Base-by-base conservation (phyloP, 2,113 vertebrate species). In the Rafetus swinhoei region DNA sequence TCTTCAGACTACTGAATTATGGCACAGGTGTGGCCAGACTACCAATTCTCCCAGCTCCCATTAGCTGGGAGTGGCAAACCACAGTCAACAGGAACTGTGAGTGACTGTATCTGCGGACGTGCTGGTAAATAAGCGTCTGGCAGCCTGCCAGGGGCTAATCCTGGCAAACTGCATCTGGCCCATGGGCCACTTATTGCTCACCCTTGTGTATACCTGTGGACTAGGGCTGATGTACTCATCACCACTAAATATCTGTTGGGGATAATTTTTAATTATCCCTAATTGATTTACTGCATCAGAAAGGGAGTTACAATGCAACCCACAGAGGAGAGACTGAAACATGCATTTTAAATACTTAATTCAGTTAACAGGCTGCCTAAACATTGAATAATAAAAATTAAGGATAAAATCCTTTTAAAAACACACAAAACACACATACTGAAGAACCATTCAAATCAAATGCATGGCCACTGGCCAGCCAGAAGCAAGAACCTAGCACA, bases 281-380 rank as follows among this genome's bases (percentile, higher is more conserved):
- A 65, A 65, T 81, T 88, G 92, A 65, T 90, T 79, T 5, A 69
- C 53, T 19, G 88, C 29, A 83, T 88, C 79, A 81, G 57, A 87
- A 59, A 87, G 13, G 52, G 29, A 52, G 52, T 32, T 69, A 72
- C 29, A 79, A 52, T 69, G 54, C 27, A 79, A 45, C 57, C 12
- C 55, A 82, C 19, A 45, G 39, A 79, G 54, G 79, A 84, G 45
- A 60, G 27, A 3, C 72, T 94, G 19, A 27, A 45, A 82, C 53
- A 27, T 0, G 54, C 0, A 0, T 19, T 69, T 91, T 89, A 83
- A 77, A 86, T 9, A 74, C 87, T 39, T 50, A 19, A 0, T 79
- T 74, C 16, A 45, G 93, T 62, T 54, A 85, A 13, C 24, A 32
- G 60, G 56, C 12, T 50, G 35, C 82, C 80, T 87, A 6, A 53